Evolutionary conservation across 2,113 vertebrate genomes (phyloP).

Genomic region (Vanacampus margaritifer): DNA sequence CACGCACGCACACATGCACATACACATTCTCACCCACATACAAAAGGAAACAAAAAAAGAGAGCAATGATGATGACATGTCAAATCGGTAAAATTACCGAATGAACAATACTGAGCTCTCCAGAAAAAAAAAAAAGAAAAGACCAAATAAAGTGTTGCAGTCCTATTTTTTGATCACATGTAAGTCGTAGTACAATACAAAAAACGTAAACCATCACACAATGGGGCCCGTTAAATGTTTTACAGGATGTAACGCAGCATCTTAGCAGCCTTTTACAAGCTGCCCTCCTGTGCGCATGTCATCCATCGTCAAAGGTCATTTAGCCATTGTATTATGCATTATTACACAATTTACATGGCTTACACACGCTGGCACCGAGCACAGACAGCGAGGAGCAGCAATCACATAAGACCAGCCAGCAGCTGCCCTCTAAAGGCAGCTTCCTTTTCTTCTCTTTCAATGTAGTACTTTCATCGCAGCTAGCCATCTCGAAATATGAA

Average conservation of each 20-base stretch:
- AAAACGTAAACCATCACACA: too few species aligned
- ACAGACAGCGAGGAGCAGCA: slow-evolving; percentile 22
- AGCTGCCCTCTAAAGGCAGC: slow-evolving; percentile 46
- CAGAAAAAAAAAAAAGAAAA: too few species aligned
- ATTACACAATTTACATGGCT: slow-evolving; percentile 47
- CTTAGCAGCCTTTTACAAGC: slow-evolving; percentile 31
- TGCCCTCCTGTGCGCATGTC: slow-evolving; percentile 29
- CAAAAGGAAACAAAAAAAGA: too few species aligned
- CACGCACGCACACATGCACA: too few species aligned
- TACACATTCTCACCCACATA: too few species aligned
- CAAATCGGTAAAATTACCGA: too few species aligned
- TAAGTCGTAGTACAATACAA: too few species aligned
- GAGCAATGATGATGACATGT: too few species aligned
- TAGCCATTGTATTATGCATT: slow-evolving; percentile 44
- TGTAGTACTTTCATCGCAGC: slow-evolving; percentile 55
- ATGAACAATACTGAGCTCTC: too few species aligned
- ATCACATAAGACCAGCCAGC: slow-evolving; percentile 42
- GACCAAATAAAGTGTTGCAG: too few species aligned
- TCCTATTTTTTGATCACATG: too few species aligned
- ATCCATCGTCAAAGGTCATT: slow-evolving; percentile 49
- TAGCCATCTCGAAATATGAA: slow-evolving; percentile 50
- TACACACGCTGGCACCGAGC: slow-evolving; percentile 21
- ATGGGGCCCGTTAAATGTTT: not conserved
- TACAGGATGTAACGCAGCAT: not conserved
- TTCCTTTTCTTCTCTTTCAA: slow-evolving; percentile 41